Evolutionary conservation across 1,140 invertebrate species (phyloP).

Genomic region (Branchinecta lindahli): DNA sequence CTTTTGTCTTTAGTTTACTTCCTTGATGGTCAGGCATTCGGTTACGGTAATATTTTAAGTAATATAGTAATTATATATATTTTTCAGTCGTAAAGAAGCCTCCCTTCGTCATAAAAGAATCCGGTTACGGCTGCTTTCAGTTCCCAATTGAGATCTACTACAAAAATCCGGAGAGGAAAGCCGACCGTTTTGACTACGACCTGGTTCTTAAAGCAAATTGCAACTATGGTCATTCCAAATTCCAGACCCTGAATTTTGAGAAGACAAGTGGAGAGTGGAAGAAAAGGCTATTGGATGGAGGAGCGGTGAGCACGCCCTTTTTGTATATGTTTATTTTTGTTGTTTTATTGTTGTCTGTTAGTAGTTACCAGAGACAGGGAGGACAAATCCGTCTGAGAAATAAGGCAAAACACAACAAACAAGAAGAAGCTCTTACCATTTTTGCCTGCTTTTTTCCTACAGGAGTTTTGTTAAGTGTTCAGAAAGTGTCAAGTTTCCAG

Average conservation of each 20-base stretch:
- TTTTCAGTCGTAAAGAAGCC: slow-evolving; percentile 68
- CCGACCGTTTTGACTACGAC: slow-evolving; percentile 64
- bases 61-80: too few species aligned
- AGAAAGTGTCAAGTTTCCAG: too few species aligned
- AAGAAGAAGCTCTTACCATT: too few species aligned
- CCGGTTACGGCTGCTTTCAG: slow-evolving; percentile 84
- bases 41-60: too few species aligned
- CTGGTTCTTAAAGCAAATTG: slow-evolving; percentile 57
- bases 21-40: too few species aligned
- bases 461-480: too few species aligned
- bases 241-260: not conserved
- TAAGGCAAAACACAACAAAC: too few species aligned
- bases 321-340: not conserved
- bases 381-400: too few species aligned
- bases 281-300: not conserved
- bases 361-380: too few species aligned
- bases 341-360: too few species aligned
- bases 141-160: slow-evolving; percentile 80
- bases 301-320: not conserved
- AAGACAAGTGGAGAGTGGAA: not conserved
- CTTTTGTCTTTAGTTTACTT: too few species aligned
- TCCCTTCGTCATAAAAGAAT: slow-evolving; percentile 77
- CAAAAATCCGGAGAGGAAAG: slow-evolving; percentile 75
- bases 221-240: not conserved
- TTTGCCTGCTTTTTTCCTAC: too few species aligned